Evolutionary conservation across 2,797 vertebrate genomes (phyloP).

Genomic region (Myotis daubentonii): DNA sequence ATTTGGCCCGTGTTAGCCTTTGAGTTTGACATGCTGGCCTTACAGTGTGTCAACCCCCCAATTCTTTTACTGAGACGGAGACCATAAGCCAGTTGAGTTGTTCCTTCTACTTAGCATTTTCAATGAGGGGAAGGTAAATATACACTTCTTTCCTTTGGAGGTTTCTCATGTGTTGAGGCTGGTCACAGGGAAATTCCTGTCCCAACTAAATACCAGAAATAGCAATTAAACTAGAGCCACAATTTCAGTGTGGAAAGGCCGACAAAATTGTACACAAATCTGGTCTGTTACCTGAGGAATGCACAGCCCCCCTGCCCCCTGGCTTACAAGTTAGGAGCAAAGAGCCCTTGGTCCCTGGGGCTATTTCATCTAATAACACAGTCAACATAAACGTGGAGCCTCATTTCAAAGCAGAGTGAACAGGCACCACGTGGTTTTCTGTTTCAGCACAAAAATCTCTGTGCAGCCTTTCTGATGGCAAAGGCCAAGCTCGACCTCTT

Average conservation of each 20-base stretch:
- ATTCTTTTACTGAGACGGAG: background rate
- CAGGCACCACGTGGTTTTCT: background rate
- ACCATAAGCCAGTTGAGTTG: background rate
- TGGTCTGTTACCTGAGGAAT: background rate
- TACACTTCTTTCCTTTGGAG: background rate
- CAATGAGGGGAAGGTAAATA: background rate
- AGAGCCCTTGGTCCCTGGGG: background rate
- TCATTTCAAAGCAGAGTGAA: background rate
- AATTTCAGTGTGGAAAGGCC: background rate
- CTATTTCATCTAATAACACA: background rate
- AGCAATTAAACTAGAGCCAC: constrained; percentile 17
- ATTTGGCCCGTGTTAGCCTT: no score
- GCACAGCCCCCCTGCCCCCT: background rate
- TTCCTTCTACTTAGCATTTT: constrained; percentile 5
- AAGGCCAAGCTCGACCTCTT: background rate
- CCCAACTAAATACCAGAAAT: constrained; percentile 6
- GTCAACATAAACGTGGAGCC: background rate
- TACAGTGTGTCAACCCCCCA: background rate
- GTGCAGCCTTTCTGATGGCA: background rate
- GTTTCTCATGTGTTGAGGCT: constrained; percentile 6
- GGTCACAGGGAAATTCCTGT: background rate
- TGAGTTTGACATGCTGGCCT: no score
- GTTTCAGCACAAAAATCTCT: background rate
- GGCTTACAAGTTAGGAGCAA: background rate
- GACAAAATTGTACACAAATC: background rate